Evolutionary conservation across 2,888 invertebrate species (phyloP).

Genomic region (Chymomyza caudatula): DNA sequence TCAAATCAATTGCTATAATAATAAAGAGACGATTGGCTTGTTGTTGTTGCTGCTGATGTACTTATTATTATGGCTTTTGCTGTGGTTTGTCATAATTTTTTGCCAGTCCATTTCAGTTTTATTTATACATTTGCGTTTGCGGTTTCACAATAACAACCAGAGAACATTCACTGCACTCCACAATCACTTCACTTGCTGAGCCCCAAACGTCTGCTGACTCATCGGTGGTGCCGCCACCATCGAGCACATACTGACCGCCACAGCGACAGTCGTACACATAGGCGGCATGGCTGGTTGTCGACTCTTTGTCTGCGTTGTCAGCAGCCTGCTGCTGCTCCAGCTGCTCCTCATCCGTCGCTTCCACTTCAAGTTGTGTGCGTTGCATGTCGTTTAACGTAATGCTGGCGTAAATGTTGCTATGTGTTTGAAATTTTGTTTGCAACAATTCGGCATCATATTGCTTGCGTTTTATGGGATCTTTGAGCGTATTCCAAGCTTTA

Average conservation of each 20-base stretch:
- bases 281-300: constrained; percentile 23
- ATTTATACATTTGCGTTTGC: constrained; percentile 29
- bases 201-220: constrained; percentile 36
- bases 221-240: constrained; percentile 61
- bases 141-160: constrained; percentile 80
- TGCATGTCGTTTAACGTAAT: constrained; percentile 79
- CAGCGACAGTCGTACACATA: constrained; percentile 84
- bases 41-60: neutral
- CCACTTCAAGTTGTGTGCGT: constrained; percentile 39
- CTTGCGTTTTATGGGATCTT: constrained; percentile 81
- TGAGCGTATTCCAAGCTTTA: constrained; percentile 85
- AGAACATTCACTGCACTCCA: constrained; percentile 87
- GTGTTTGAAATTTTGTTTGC: constrained; percentile 81
- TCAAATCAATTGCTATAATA: neutral
- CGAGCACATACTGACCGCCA: constrained; percentile 80
- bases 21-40: neutral
- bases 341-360: constrained; percentile 18
- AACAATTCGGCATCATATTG: constrained; percentile 83
- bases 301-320: constrained; percentile 42
- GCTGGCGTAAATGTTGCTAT: constrained; percentile 80
- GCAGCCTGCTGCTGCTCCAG: constrained; percentile 6
- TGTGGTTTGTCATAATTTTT: constrained; percentile 5
- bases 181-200: constrained; percentile 77
- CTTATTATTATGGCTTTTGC: neutral
- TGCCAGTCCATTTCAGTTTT: constrained; percentile 3